Evolutionary conservation across 2,113 vertebrate genomes (phyloP), one percentile per base, ranked within the genome.

Genomic region (Melanotaenia duboulayi): DNA sequence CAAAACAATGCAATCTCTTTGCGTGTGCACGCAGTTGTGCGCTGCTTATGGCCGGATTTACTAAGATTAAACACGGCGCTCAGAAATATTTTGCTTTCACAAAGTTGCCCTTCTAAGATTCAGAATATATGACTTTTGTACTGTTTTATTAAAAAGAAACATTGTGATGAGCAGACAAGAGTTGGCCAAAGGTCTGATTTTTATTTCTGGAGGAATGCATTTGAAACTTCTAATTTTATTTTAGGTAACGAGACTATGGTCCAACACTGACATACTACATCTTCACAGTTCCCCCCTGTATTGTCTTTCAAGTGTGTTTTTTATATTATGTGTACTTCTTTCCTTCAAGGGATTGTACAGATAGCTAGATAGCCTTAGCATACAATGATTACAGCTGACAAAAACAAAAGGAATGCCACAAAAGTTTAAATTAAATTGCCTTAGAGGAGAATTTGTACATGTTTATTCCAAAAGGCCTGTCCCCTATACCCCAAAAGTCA

Each of bases 401-500:
- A 72, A 71, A 35, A 6, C 32, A 35, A 35, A 52, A 19, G 51
- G 14, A 78, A 40, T 60, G 51, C 25, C 39, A 61, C 32, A 55
- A 14, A 51, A 81, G 1, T 57, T 70, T 32, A 12, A 63, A 52
- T 62, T 51, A 7, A 50, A 58, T 64, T 64, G 59, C 65, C 60
- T 74, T 58, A 37, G n/a, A 72, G 62, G 22, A 77, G 60, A 49
- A 57, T 25, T 39, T 60, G 51, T 59, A 71, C 40, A 73, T 59
- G 59, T 65, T 66, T 66, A 35, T 70, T 72, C 69, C 68, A 63
- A 44, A 78, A 73, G 12, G 32, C 71, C 49, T 83, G 70, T 80
- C 79, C 73, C 79, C 81, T 64, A 70, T 22, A 82, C 67, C 71
- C 78, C 68, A 62, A 72, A 82, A 66, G 73, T 71, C 76, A 86